A percentile compares a stretch with the other conserved stretches of the same genome.
These are phyloP conservation scores for Anodontia alba DNA, from an alignment of 2,888 invertebrate genomes.

Conservation along the genomic window DNA sequence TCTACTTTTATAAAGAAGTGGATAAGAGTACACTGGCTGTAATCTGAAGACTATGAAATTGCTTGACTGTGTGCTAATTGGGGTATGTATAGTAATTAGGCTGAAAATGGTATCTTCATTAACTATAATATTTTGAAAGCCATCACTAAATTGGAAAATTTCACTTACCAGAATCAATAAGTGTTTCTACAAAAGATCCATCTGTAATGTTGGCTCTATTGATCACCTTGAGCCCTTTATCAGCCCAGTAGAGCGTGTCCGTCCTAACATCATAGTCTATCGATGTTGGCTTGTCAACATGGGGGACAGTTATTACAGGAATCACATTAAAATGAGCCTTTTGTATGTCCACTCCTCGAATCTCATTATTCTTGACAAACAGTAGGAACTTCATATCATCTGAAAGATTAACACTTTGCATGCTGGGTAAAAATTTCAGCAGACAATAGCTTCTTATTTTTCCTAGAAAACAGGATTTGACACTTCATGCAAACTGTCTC, in stretches of 20 bases:
- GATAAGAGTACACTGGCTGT: too few species aligned
- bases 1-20: too few species aligned
- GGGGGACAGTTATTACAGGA: slow-evolving; percentile 91
- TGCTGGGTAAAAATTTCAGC: too few species aligned
- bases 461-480: too few species aligned
- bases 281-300: slow-evolving; percentile 90
- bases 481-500: too few species aligned
- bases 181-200: slow-evolving; percentile 89
- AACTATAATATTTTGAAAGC: too few species aligned
- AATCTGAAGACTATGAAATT: too few species aligned
- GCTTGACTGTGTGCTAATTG: too few species aligned
- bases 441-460: too few species aligned
- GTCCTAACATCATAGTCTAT: slow-evolving; percentile 89
- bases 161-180: slow-evolving; percentile 89
- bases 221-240: slow-evolving; percentile 90
- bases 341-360: slow-evolving; percentile 92
- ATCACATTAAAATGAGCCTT: slow-evolving; percentile 92
- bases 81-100: too few species aligned
- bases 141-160: too few species aligned
- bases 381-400: slow-evolving; percentile 93
- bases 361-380: slow-evolving; percentile 87
- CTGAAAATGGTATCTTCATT: too few species aligned
- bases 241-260: slow-evolving; percentile 90
- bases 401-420: slow-evolving; percentile 85
- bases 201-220: slow-evolving; percentile 88